Evolutionary conservation across 2,888 invertebrate species (phyloP), one percentile per base, ranked within the genome.

Genomic region (Chrysolina americana): DNA sequence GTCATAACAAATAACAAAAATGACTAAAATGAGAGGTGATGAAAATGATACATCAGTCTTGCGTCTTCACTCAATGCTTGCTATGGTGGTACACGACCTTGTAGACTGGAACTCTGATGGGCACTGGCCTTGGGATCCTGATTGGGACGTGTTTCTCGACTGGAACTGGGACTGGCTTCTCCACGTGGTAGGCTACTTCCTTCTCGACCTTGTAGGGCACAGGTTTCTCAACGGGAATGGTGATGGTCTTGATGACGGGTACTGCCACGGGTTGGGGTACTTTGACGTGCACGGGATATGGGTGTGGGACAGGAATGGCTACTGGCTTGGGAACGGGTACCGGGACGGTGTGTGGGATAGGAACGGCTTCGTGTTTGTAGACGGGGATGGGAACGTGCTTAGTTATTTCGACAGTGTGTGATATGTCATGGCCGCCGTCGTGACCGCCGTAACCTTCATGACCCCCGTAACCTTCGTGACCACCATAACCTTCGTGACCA

Each of bases 11-110:
- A 71, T 47, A 68, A 69, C 63, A 71, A 74, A 71, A 72, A 70
- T 74, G 75, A 78, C 68, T 75, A 70, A 70, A 66, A 75, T 76
- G 75, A 76, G 56, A 65, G 69, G 65, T 73, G 73, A 73, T 71
- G 70, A 73, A 36, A 48, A 70, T 41, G 8, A 56, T 41, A 47
- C 47, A 81, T 83, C 85, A 84, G 85, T 82, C 84, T 85, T 83
- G 81, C 79, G 72, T 80, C 80, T 79, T 73, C 41, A 65, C 69
- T 75, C 65, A 85, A 80, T 89, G 88, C 84, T 93, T 93, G 79
- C 92, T 91, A 69, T 92, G 92, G 82, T 94, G 93, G 81, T 93
- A 92, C 73, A 94, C 91, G 53, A 93, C 92, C 87, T 93, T 93
- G 84, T 93, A 92, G 2, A 93, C 92, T 0, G 93, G 93, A 41